A percentile compares a stretch with the other conserved stretches of the same genome.
Evolutionary conservation across 2,797 vertebrate genomes (phyloP).

Genomic region (Todus mexicanus): DNA sequence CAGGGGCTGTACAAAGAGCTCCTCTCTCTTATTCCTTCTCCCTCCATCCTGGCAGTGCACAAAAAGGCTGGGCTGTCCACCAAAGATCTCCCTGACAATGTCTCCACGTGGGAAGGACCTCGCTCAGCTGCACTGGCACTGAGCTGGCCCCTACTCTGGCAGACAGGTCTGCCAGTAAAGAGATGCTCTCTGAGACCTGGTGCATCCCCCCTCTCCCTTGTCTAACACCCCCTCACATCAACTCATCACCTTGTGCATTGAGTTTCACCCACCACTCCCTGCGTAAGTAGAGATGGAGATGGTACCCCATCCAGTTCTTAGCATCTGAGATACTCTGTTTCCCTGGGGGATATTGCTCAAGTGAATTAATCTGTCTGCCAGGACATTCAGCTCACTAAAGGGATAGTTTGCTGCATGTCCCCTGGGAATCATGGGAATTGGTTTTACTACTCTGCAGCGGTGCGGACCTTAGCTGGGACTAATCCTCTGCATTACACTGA

Average conservation of each 20-base stretch:
- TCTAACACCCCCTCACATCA: neutral
- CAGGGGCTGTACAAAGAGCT: neutral
- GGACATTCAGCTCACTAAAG: neutral
- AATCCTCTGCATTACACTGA: neutral
- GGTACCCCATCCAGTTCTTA: neutral
- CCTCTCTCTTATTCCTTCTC: neutral
- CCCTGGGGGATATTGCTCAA: neutral
- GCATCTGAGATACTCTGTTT: neutral
- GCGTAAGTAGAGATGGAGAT: neutral
- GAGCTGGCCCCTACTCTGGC: neutral
- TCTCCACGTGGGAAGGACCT: neutral
- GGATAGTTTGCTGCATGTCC: neutral
- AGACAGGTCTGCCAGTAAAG: neutral
- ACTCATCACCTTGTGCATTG: neutral
- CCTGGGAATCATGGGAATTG: neutral
- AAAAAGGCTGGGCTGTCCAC: neutral
- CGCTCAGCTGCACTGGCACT: neutral
- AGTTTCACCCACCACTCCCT: neutral
- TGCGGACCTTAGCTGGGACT: neutral
- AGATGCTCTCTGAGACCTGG: neutral
- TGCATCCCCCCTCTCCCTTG: neutral
- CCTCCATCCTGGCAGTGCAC: neutral
- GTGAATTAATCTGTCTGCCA: neutral
- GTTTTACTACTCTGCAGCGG: neutral
- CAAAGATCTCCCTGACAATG: neutral